A percentile compares a stretch with the other conserved stretches of the same genome.
phyloP scores from a whole-genome alignment of 2,113 vertebrate genomes.

The Grammomys surdaster region DNA sequence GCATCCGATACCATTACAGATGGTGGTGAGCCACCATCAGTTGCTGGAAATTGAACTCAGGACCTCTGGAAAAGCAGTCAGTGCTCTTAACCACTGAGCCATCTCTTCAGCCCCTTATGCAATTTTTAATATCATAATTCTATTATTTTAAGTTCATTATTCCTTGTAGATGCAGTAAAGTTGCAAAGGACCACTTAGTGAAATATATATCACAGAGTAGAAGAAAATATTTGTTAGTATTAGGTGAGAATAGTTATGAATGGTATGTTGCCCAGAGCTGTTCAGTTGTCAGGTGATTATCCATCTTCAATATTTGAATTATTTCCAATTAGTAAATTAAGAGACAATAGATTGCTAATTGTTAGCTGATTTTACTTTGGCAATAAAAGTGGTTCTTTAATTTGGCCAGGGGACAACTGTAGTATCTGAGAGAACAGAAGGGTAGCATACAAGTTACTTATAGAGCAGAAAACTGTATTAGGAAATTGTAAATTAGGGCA shows the following conservation, averaged over 20 bases:
- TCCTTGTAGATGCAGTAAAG: background rate
- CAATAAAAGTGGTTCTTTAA: background rate
- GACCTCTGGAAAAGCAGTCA: too few relatives aligned
- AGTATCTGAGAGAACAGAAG: background rate
- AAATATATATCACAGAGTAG: background rate
- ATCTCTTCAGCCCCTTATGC: too few relatives aligned
- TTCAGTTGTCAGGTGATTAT: constrained; percentile 22
- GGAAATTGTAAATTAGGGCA: background rate
- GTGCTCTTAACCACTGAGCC: too few relatives aligned
- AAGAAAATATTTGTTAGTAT: background rate
- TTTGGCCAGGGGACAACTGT: background rate
- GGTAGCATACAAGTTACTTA: constrained; percentile 14
- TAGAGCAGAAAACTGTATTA: background rate
- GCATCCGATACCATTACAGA: too few relatives aligned
- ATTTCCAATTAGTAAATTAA: background rate
- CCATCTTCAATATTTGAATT: background rate
- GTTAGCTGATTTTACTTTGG: background rate
- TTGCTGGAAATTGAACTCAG: too few relatives aligned
- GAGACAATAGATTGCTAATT: background rate
- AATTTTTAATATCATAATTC: constrained; percentile 43
- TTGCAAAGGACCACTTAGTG: background rate
- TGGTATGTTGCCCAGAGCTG: background rate
- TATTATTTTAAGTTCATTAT: constrained; percentile 13
- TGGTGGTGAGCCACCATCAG: too few relatives aligned
- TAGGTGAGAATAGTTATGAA: constrained; percentile 22